These are phyloP conservation scores for Euzophera pinguis DNA, from an alignment of 2,888 invertebrate species.

Conservation along the genomic window DNA sequence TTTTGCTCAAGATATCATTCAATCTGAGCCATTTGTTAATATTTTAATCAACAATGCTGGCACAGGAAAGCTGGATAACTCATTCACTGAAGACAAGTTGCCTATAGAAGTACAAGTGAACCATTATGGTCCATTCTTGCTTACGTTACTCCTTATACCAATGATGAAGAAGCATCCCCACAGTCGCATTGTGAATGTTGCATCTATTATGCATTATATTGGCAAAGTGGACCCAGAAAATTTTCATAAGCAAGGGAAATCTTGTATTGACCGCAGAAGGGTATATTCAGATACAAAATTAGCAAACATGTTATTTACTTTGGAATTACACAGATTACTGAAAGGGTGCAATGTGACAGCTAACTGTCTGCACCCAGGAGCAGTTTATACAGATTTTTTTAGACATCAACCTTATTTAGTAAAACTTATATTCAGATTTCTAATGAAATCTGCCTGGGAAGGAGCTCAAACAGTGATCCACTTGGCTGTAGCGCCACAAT, in stretches of 20 bases:
- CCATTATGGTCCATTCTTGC: conserved; percentile 92
- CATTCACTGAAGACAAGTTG: conserved; percentile 86
- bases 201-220: conserved; percentile 85
- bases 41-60: conserved; percentile 93
- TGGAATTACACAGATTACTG: conserved; percentile 82
- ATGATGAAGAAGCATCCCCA: conserved; percentile 84
- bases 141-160: conserved; percentile 90
- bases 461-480: conserved; percentile 88
- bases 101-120: conserved; percentile 93
- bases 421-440: conserved; percentile 77
- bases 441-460: conserved; percentile 83
- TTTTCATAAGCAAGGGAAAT: conserved; percentile 82
- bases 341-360: conserved; percentile 83
- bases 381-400: conserved; percentile 88
- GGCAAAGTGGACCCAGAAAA: conserved; percentile 83
- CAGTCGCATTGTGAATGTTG: conserved; percentile 87
- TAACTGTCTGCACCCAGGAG: conserved; percentile 90
- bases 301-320: conserved; percentile 85
- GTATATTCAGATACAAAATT: conserved; percentile 85
- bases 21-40: conserved; percentile 83
- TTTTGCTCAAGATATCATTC: conserved; percentile 87
- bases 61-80: conserved; percentile 81
- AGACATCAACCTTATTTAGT: conserved; percentile 82
- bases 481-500: conserved; percentile 84
- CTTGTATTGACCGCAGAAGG: conserved; percentile 63